phyloP scores from a whole-genome alignment of 1,140 invertebrate genomes.

The Thrips palmi region DNA sequence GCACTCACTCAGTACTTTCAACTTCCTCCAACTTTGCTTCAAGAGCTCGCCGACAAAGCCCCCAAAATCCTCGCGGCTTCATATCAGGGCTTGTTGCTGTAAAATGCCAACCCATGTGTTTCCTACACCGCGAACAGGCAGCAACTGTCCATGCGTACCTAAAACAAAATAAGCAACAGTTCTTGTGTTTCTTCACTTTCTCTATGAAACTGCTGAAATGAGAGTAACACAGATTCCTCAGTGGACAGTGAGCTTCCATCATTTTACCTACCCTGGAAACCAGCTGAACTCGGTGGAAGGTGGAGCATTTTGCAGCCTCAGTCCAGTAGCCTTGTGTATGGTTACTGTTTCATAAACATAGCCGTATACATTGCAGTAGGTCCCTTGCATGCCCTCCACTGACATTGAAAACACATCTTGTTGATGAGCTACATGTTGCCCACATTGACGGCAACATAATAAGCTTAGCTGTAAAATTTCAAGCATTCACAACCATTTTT shows the following conservation, averaged over 20 bases:
- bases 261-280: conserved; percentile 56
- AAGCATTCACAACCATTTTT: too few relatives aligned
- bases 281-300: conserved; percentile 56
- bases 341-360: conserved; percentile 69
- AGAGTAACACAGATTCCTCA: not conserved
- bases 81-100: conserved; percentile 36
- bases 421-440: conserved; percentile 37
- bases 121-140: conserved; percentile 39
- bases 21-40: not conserved
- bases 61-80: conserved; percentile 50
- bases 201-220: not conserved
- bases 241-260: not conserved
- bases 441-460: conserved; percentile 45
- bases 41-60: conserved; percentile 26
- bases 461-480: too few relatives aligned
- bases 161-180: conserved; percentile 14
- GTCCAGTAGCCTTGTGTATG: conserved; percentile 37
- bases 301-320: conserved; percentile 29
- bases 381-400: conserved; percentile 55
- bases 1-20: too few relatives aligned
- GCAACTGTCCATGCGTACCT: conserved; percentile 67
- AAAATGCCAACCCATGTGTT: conserved; percentile 66
- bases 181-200: not conserved
- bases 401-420: conserved; percentile 65
- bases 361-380: conserved; percentile 65